Percentiles rank a stretch among this genome's conserved stretches.
These are phyloP conservation scores for Clostera curtula DNA, from an alignment of 2,888 invertebrate genomes.

Conservation along the genomic window DNA sequence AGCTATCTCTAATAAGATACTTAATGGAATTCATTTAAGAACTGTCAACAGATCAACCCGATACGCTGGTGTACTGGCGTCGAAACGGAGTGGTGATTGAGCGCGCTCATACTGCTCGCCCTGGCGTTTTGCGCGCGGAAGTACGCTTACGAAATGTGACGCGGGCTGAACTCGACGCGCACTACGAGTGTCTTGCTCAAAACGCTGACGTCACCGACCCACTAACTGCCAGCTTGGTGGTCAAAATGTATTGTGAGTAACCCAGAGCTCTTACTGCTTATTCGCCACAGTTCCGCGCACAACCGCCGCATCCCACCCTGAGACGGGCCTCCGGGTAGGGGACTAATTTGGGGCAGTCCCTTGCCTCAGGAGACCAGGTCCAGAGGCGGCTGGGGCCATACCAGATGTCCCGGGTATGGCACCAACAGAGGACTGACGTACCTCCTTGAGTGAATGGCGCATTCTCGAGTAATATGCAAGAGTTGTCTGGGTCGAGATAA, in stretches of 20 bases:
- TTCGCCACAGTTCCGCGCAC: background rate
- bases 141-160: conserved; percentile 32
- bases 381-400: too few relatives aligned
- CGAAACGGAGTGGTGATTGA: conserved; percentile 40
- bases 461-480: too few relatives aligned
- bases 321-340: too few relatives aligned
- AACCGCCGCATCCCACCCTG: too few relatives aligned
- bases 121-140: conserved; percentile 33
- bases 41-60: conserved; percentile 30
- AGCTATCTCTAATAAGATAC: too few relatives aligned
- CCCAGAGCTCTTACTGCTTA: background rate
- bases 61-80: conserved; percentile 48
- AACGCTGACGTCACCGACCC: conserved; percentile 56
- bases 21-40: too few relatives aligned
- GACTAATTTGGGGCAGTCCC: too few relatives aligned
- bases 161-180: conserved; percentile 43
- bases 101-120: conserved; percentile 23
- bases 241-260: conserved; percentile 55
- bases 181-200: conserved; percentile 49
- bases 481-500: too few relatives aligned
- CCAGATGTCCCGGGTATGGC: too few relatives aligned
- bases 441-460: too few relatives aligned
- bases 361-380: too few relatives aligned
- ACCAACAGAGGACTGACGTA: too few relatives aligned
- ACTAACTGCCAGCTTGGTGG: conserved; percentile 32